Evolutionary conservation across 2,797 vertebrate species (phyloP).

Genomic region (Linurgus olivaceus): DNA sequence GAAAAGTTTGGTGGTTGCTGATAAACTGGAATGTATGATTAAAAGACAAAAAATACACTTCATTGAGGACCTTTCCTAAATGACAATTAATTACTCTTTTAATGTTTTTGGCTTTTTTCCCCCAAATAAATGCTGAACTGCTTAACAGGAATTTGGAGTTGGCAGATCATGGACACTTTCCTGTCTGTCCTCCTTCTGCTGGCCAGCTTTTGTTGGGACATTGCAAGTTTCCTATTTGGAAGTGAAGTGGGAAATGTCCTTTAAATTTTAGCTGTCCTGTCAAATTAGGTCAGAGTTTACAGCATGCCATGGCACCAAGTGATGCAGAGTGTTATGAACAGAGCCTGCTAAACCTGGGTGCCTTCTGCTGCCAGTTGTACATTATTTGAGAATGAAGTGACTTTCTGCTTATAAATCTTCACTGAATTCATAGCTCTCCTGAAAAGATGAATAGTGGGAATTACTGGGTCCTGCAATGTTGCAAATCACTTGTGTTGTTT

Average conservation of each 20-base stretch:
- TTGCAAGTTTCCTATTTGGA: constrained; percentile 45
- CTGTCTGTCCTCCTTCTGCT: constrained; percentile 47
- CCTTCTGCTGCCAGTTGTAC: constrained; percentile 40
- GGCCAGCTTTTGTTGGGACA: constrained; percentile 59
- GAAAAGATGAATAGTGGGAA: constrained; percentile 31
- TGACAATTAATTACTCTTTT: constrained; percentile 68
- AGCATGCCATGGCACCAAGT: constrained; percentile 38
- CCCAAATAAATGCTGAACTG: constrained; percentile 38
- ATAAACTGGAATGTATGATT: not conserved
- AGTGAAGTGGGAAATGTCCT: constrained; percentile 60
- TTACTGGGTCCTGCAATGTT: constrained; percentile 6
- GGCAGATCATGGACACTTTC: constrained; percentile 62
- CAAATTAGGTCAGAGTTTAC: constrained; percentile 69
- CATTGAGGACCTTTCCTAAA: constrained; percentile 38
- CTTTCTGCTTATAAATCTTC: constrained; percentile 58
- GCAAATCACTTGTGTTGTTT: constrained; percentile 53
- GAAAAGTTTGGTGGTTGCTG: not conserved
- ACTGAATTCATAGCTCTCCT: constrained; percentile 21
- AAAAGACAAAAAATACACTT: constrained; percentile 36
- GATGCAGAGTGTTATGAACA: constrained; percentile 52
- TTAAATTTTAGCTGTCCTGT: constrained; percentile 65
- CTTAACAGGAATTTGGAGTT: constrained; percentile 66
- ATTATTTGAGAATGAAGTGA: constrained; percentile 39
- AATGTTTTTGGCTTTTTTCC: not conserved
- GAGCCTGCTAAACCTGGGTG: not conserved